Conservation (phyloP, 1,140 invertebrate species). For the Drosophila tani region DNA sequence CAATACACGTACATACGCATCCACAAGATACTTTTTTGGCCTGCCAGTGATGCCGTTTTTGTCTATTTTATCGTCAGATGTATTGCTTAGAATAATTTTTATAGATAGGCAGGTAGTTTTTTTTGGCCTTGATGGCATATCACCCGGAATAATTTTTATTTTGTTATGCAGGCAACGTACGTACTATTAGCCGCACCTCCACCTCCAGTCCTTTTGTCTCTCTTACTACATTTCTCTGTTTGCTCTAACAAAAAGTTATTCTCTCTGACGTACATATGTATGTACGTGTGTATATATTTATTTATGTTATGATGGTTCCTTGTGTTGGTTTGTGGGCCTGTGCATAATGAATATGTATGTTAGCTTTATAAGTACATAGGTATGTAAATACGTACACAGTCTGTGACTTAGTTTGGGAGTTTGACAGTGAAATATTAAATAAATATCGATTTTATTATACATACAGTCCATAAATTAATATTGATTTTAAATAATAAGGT, state of each 20-base stretch:
- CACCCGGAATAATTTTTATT: slow-evolving; percentile 7
- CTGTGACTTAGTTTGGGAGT: not conserved
- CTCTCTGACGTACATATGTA: not conserved
- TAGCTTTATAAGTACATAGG: not conserved
- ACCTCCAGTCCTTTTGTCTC: slow-evolving; percentile 9
- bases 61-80: slow-evolving; percentile 17
- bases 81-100: slow-evolving; percentile 5
- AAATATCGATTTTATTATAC: not conserved
- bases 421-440: not conserved
- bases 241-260: not conserved
- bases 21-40: slow-evolving; percentile 15
- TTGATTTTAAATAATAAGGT: no score
- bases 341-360: not conserved
- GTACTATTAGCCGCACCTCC: slow-evolving; percentile 12
- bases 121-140: slow-evolving; percentile 7
- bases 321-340: not conserved
- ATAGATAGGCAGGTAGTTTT: slow-evolving; percentile 4
- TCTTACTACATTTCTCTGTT: not conserved
- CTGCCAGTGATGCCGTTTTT: slow-evolving; percentile 20
- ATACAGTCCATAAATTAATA: no score
- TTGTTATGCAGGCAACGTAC: slow-evolving; percentile 8
- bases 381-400: not conserved
- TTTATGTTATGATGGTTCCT: not conserved
- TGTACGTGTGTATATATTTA: slow-evolving; percentile 5
- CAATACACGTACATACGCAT: slow-evolving; percentile 27